These are phyloP conservation scores for Agrochola macilenta DNA, from an alignment of 2,888 invertebrate genomes.

Conservation along the genomic window DNA sequence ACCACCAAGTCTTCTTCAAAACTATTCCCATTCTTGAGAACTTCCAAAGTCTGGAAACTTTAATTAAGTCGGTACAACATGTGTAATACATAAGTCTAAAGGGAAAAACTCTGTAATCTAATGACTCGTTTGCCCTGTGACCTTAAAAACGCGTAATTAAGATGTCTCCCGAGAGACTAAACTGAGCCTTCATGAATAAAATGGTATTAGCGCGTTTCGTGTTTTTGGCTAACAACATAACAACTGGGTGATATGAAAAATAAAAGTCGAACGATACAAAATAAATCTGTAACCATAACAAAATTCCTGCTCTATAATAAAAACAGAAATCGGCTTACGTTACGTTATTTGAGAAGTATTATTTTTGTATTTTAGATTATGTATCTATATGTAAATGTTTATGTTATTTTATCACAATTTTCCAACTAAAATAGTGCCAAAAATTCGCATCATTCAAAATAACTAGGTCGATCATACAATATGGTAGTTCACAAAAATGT, in stretches of 20 bases:
- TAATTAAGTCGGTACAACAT: constrained; percentile 45
- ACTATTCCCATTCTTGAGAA: constrained; percentile 45
- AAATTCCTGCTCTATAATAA: neutral
- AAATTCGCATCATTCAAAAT: constrained; percentile 31
- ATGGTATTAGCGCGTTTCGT: constrained; percentile 22
- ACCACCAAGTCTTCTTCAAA: constrained; percentile 33
- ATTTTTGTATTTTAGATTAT: neutral
- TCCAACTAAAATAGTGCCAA: neutral
- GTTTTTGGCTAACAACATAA: constrained; percentile 20
- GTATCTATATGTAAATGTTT: neutral
- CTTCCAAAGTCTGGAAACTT: constrained; percentile 40
- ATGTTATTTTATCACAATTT: neutral
- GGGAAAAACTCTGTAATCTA: constrained; percentile 72
- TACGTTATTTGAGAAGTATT: neutral
- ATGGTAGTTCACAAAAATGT: constrained; percentile 62
- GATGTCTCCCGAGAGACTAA: constrained; percentile 61
- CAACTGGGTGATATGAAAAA: constrained; percentile 8
- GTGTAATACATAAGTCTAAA: constrained; percentile 36
- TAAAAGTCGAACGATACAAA: neutral
- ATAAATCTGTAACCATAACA: neutral
- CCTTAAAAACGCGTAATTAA: constrained; percentile 77
- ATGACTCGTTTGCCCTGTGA: constrained; percentile 71
- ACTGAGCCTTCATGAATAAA: constrained; percentile 57
- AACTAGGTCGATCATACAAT: constrained; percentile 64
- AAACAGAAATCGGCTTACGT: neutral